Conservation (phyloP, 2,797 vertebrate genomes). For the Lophotriccus pileatus region DNA sequence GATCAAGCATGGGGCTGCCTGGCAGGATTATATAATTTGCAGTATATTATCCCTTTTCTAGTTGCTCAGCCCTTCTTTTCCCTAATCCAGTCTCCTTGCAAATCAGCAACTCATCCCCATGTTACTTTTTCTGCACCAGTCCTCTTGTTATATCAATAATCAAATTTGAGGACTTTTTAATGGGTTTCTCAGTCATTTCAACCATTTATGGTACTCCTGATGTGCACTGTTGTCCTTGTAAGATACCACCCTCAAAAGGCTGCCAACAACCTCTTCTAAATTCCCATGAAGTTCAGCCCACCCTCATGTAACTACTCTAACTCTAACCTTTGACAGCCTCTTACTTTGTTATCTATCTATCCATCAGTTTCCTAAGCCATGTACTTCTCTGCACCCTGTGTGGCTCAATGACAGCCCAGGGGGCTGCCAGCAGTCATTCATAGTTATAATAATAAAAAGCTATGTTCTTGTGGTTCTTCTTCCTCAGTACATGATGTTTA, state of each 20-base stretch:
- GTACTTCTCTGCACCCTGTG: background rate
- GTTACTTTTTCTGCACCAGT: background rate
- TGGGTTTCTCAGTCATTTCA: background rate
- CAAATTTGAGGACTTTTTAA: fast-evolving
- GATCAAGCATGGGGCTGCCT: background rate
- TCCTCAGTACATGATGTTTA: background rate
- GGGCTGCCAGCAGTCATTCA: background rate
- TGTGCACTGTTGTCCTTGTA: background rate
- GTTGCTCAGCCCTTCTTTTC: background rate
- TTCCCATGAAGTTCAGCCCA: background rate
- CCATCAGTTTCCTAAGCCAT: background rate
- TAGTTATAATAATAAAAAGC: background rate
- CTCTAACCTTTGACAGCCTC: background rate
- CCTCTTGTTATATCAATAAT: background rate
- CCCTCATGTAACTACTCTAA: background rate
- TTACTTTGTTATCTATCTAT: background rate
- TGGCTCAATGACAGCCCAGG: background rate
- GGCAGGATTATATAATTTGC: background rate
- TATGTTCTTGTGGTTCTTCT: background rate
- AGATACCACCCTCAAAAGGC: background rate
- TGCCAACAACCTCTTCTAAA: background rate
- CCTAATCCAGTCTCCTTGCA: background rate
- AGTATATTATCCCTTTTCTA: background rate
- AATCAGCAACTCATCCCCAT: background rate
- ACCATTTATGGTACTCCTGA: background rate